These are phyloP conservation scores for Aurelia aurita complex sp. Pacific DNA, from an alignment of 30 jellyfish, hydroid and myxozoan species.

Conservation along the genomic window DNA sequence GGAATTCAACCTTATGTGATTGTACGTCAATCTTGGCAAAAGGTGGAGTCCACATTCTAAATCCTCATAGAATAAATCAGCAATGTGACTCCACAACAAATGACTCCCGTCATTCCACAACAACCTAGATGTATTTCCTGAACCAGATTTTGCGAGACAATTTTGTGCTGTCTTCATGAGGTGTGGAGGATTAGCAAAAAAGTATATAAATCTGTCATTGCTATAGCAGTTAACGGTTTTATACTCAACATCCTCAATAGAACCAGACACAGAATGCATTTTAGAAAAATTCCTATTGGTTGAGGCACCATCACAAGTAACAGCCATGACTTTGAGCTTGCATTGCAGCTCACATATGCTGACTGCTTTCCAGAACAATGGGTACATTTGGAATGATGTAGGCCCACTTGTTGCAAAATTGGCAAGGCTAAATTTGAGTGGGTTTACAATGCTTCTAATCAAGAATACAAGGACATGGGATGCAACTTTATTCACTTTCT, in stretches of 20 bases:
- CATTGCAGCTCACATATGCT: constrained; percentile 12
- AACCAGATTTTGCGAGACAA: constrained; percentile 40
- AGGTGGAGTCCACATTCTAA: constrained; percentile 30
- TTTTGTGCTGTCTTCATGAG: constrained; percentile 43
- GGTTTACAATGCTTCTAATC: constrained; percentile 53
- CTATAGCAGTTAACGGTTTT: background rate
- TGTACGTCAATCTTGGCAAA: constrained; percentile 26
- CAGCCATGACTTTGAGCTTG: constrained; percentile 20
- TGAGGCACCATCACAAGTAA: constrained; percentile 42
- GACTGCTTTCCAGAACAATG: constrained; percentile 23
- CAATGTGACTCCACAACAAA: constrained; percentile 40
- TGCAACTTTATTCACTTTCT: background rate
- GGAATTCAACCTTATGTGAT: constrained; percentile 27
- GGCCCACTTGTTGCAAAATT: constrained; percentile 64
- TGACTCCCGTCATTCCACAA: constrained; percentile 43
- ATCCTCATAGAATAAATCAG: constrained; percentile 23
- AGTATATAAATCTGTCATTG: constrained; percentile 11
- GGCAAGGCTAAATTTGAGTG: constrained; percentile 52
- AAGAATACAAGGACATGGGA: constrained; percentile 65
- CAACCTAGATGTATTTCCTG: constrained; percentile 9
- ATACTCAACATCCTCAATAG: constrained; percentile 8
- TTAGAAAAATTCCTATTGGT: background rate
- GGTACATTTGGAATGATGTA: constrained; percentile 51
- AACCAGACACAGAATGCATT: constrained; percentile 6
- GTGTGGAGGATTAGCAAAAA: constrained; percentile 51